These are phyloP conservation scores for Phortica okadai DNA, from an alignment of 2,888 invertebrate species.

Conservation along the genomic window DNA sequence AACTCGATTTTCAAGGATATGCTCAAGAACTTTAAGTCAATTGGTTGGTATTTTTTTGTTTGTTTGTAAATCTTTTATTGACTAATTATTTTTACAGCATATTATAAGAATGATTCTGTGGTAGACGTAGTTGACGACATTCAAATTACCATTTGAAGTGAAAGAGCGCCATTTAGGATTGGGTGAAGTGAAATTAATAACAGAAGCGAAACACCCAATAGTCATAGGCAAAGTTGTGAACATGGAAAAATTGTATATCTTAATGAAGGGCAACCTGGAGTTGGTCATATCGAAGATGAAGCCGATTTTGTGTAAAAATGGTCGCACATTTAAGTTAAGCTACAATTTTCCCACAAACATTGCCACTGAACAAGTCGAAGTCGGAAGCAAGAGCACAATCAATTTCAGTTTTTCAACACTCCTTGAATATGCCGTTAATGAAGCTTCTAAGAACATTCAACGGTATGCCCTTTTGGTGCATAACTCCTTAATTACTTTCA, in stretches of 20 bases:
- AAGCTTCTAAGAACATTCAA: too few species aligned
- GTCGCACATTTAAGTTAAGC: background rate
- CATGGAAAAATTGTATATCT: background rate
- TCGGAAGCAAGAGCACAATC: too few species aligned
- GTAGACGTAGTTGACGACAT: background rate
- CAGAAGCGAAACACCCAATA: background rate
- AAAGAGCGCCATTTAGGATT: too few species aligned
- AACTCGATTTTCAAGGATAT: constrained; percentile 3
- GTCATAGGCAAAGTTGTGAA: background rate
- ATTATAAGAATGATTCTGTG: background rate
- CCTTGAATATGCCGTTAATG: too few species aligned
- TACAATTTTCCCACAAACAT: background rate
- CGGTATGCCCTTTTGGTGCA: too few species aligned
- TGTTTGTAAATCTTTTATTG: background rate
- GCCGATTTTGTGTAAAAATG: background rate
- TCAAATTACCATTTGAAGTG: background rate
- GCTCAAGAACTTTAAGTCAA: background rate
- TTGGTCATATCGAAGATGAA: background rate
- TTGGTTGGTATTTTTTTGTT: background rate
- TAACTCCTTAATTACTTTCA: too few species aligned
- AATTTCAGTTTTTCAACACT: too few species aligned
- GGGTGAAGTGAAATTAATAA: background rate
- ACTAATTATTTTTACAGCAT: background rate
- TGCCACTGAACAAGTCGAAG: too few species aligned
- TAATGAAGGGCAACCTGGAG: background rate